These are phyloP conservation scores for Subacronicta megacephala DNA, from an alignment of 2,888 invertebrate genomes.

Conservation along the genomic window DNA sequence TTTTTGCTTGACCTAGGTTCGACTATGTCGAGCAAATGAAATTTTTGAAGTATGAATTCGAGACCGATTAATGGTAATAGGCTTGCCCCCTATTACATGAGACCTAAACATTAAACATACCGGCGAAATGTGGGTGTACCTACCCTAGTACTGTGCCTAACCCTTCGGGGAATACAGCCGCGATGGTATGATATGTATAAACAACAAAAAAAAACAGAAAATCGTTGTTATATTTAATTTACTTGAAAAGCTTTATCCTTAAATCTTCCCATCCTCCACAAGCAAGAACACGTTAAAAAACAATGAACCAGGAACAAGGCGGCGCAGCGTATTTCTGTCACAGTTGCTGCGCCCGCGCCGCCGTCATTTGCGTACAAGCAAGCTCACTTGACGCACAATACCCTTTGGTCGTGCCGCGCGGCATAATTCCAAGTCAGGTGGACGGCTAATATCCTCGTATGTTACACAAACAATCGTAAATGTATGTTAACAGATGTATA, in stretches of 20 bases:
- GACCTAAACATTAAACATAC: too few species aligned
- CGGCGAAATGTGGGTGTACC: too few species aligned
- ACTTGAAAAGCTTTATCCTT: constrained; percentile 27
- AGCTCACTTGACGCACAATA: constrained; percentile 55
- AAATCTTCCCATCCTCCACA: constrained; percentile 39
- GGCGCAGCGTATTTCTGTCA: constrained; percentile 53
- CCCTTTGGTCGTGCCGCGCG: constrained; percentile 52
- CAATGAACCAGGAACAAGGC: constrained; percentile 50
- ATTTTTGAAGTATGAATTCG: too few species aligned
- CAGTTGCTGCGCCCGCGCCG: constrained; percentile 37
- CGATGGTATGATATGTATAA: too few species aligned
- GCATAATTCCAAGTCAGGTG: constrained; percentile 50
- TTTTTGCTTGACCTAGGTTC: too few species aligned
- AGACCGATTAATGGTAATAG: too few species aligned
- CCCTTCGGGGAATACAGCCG: too few species aligned
- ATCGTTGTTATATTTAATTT: neutral
- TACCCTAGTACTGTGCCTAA: too few species aligned
- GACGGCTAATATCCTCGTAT: constrained; percentile 38
- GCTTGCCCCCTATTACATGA: too few species aligned
- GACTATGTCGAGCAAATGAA: too few species aligned
- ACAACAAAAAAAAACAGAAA: neutral
- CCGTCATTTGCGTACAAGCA: constrained; percentile 56
- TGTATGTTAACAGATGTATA: constrained; percentile 33
- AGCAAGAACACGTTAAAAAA: constrained; percentile 29
- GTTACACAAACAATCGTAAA: constrained; percentile 42